A percentile compares a stretch with the other conserved stretches of the same genome.
Evolutionary conservation across 2,888 invertebrate species (phyloP).

Genomic region (Tachina fera): DNA sequence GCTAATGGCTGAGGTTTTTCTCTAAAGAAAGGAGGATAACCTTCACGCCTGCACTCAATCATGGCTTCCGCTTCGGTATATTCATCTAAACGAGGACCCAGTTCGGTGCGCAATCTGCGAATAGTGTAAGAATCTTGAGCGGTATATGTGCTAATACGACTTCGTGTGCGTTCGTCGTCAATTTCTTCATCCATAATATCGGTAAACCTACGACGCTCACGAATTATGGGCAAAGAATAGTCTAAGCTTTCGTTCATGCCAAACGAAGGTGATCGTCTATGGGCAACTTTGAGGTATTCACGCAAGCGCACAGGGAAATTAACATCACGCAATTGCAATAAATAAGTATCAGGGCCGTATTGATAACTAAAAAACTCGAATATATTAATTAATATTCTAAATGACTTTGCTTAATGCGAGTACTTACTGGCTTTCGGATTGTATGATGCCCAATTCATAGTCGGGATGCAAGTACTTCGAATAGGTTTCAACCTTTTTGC

Average conservation of each 20-base stretch:
- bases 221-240: conserved; percentile 92
- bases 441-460: conserved; percentile 91
- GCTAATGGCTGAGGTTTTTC: conserved; percentile 95
- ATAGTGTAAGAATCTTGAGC: conserved; percentile 87
- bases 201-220: conserved; percentile 94
- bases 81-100: conserved; percentile 92
- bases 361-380: conserved; percentile 88
- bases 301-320: conserved; percentile 96
- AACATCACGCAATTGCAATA: conserved; percentile 96
- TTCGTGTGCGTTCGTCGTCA: conserved; percentile 91
- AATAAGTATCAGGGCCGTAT: conserved; percentile 97
- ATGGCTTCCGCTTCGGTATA: conserved; percentile 94
- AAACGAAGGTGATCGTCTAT: conserved; percentile 89
- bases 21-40: conserved; percentile 94
- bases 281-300: conserved; percentile 97
- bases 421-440: conserved; percentile 94
- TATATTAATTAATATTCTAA: background rate
- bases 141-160: conserved; percentile 91
- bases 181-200: conserved; percentile 98
- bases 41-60: conserved; percentile 90
- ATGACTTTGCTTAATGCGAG: conserved; percentile 34
- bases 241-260: conserved; percentile 89
- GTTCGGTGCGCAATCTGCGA: conserved; percentile 90
- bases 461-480: conserved; percentile 91
- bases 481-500: conserved; percentile 88